Evolutionary conservation across 1,140 invertebrate species (phyloP).

Genomic region (Hylaeus anthracinus): DNA sequence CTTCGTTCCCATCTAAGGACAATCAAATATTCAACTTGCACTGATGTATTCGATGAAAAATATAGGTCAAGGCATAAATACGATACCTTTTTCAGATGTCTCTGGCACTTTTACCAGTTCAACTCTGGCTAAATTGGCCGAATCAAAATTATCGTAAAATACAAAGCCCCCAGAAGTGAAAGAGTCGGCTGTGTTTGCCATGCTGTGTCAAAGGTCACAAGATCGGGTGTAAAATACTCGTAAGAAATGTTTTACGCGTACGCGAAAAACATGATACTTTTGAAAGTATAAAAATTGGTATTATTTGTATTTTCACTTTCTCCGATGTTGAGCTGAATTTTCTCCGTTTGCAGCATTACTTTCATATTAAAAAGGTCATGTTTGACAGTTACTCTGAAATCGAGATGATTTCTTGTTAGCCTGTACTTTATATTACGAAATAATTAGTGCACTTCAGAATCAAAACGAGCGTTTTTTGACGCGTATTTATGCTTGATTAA

Average conservation of each 20-base stretch:
- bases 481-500: neutral
- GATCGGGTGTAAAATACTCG: slow-evolving; percentile 35
- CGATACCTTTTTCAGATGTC: slow-evolving; percentile 65
- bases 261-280: neutral
- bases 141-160: slow-evolving; percentile 92
- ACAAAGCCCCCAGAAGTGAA: slow-evolving; percentile 84
- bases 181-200: slow-evolving; percentile 73
- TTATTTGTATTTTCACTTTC: slow-evolving; percentile 25
- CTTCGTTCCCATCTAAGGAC: slow-evolving; percentile 56
- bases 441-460: neutral
- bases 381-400: slow-evolving; percentile 41
- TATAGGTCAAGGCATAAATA: neutral
- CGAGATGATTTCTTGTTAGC: slow-evolving; percentile 23
- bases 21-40: slow-evolving; percentile 20
- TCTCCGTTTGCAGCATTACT: slow-evolving; percentile 5
- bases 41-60: neutral
- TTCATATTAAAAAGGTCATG: slow-evolving; percentile 41
- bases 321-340: slow-evolving; percentile 18
- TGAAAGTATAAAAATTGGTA: neutral
- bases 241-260: neutral
- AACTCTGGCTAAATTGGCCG: slow-evolving; percentile 91
- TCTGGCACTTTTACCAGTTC: slow-evolving; percentile 82
- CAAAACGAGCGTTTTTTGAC: neutral
- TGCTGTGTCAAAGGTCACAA: slow-evolving; percentile 54
- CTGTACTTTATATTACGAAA: neutral